Evolutionary conservation across 1,140 invertebrate genomes (phyloP), one percentile per base, ranked within the genome.

Genomic region (Drosophila persimilis): DNA sequence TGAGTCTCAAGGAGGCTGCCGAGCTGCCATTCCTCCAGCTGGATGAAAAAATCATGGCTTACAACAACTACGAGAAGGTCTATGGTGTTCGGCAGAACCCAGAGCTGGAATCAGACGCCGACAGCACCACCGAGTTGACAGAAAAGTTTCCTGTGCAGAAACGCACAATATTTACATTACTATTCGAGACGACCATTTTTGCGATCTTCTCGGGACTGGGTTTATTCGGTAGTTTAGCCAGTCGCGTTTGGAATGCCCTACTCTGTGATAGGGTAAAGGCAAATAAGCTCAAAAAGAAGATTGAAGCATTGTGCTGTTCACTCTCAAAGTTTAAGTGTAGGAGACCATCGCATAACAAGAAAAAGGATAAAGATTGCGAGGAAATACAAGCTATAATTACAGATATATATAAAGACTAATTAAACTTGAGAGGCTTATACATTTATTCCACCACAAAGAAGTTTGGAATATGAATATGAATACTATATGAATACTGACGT

Each of bases 31-130:
- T 73, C 3, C 17, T 24, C 2, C 45, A 64, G 6, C 55, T 77
- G 13, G 71, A 73, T 45, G 26, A 53, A 20, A 77, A 77, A 46
- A 64, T 77, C 1, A 44, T 4, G 11, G 46, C 29, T 0, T 74
- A 64, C 15, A 56, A 69, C 43, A 43, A 43, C 2, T 77, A 64
- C 17, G 43, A 66, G 3, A 35, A 11, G 22, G 9, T 2, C 22
- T 54, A 67, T 26, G 31, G 29, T 7, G 4, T 9, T n/a, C 9
- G 13, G 13, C 5, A 6, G 17, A 35, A 29, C 43, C 46, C 11
- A 9, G 7, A 15, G 4, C 13, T 46, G 41, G 8, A 22, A 46
- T 6, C 31, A 35, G 11, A 9, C 8, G 15, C 9, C 3, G 24
- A 57, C 1, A 8, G 6, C 15, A 4, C 15, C 2, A n/a, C 31